Evolutionary conservation across 2,888 invertebrate species (phyloP).

Genomic region (Chromoteleia sp.): DNA sequence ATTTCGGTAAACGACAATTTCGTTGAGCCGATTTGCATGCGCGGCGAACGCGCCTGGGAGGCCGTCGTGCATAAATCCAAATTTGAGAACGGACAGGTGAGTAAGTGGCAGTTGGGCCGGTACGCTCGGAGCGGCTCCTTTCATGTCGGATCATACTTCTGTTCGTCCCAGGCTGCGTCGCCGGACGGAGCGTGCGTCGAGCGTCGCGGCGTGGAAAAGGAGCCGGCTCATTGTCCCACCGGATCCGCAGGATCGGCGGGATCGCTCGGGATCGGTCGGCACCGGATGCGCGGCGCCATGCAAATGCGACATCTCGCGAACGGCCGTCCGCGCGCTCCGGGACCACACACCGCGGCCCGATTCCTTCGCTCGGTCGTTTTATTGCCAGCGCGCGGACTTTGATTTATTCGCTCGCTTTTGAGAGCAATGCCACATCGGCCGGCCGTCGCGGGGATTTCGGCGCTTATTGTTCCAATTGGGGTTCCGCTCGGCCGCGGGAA

Average conservation of each 20-base stretch:
- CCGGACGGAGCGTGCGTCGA: slow-evolving; percentile 72
- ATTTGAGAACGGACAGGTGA: slow-evolving; percentile 78
- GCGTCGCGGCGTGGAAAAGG: slow-evolving; percentile 72
- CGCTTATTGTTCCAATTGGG: slow-evolving; percentile 42
- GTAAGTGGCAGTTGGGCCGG: slow-evolving; percentile 65
- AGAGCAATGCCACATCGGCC: slow-evolving; percentile 47
- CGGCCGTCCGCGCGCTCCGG: slow-evolving; percentile 3
- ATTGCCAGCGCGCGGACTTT: slow-evolving; percentile 30
- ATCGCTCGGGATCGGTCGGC: slow-evolving; percentile 60
- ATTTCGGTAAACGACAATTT: slow-evolving; percentile 52
- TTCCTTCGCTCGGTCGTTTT: slow-evolving; percentile 22
- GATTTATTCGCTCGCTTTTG: slow-evolving; percentile 33
- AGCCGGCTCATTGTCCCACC: slow-evolving; percentile 78
- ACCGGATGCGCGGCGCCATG: slow-evolving; percentile 76
- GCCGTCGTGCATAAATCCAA: slow-evolving; percentile 79
- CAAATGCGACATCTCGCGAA: slow-evolving; percentile 56
- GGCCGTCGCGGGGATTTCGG: slow-evolving; percentile 9
- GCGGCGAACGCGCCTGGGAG: slow-evolving; percentile 74
- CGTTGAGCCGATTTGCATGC: slow-evolving; percentile 75
- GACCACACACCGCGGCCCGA: slow-evolving; percentile 55
- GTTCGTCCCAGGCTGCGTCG: slow-evolving; percentile 77
- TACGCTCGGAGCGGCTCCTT: slow-evolving; percentile 77
- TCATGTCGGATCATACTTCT: slow-evolving; percentile 83
- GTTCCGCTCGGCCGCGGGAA: neutral
- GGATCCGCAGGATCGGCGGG: slow-evolving; percentile 74